These are phyloP conservation scores for Nothobranchius furzeri DNA, from an alignment of 2,113 vertebrate genomes.

Conservation along the genomic window DNA sequence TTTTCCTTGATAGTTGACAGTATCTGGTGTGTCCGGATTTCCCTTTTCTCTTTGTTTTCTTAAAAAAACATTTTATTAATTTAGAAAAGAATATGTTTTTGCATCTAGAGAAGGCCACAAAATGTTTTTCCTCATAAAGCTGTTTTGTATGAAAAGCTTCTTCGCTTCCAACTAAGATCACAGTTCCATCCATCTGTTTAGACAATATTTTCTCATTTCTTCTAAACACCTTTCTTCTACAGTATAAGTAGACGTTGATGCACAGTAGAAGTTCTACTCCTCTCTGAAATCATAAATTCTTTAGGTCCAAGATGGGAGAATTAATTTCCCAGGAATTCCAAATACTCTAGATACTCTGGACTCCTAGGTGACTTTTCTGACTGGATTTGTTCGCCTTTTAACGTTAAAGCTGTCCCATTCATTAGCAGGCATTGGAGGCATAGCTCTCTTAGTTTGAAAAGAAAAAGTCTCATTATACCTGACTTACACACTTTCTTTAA, in stretches of 20 bases:
- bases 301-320: background rate
- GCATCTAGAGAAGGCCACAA: too few species aligned
- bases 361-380: background rate
- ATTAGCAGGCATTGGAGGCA: slow-evolving; percentile 6
- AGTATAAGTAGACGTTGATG: too few species aligned
- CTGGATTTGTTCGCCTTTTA: slow-evolving; percentile 6
- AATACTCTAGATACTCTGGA: background rate
- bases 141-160: background rate
- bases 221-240: too few species aligned
- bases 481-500: background rate
- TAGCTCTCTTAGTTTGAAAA: background rate
- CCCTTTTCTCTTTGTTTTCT: too few species aligned
- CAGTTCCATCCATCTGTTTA: background rate
- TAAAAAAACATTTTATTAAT: too few species aligned
- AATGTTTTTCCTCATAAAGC: background rate
- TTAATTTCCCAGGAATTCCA: background rate
- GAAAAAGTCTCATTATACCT: slow-evolving; percentile 19
- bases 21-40: too few species aligned
- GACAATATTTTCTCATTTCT: background rate
- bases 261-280: background rate
- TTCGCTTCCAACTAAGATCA: background rate
- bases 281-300: background rate
- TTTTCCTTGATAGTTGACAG: too few species aligned
- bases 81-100: too few species aligned
- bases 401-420: slow-evolving; percentile 45